Evolutionary conservation across 2,888 invertebrate genomes (phyloP), one percentile per base, ranked within the genome.

Genomic region (Tethea ocularis): DNA sequence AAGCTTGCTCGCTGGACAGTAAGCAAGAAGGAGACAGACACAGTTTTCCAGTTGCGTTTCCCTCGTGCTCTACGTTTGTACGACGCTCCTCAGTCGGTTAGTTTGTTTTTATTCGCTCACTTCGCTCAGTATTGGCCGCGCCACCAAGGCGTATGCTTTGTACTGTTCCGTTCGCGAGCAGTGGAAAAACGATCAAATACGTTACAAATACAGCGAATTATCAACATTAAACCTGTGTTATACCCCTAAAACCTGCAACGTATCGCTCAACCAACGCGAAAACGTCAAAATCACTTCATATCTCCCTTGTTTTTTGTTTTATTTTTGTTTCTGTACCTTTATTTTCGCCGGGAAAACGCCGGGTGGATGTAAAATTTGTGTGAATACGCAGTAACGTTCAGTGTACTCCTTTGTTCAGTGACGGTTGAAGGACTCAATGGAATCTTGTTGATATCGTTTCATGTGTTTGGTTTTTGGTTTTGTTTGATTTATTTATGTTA

Each of bases 261-360:
- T 52, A 63, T 65, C 62, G 59, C 57, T 63, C 64, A 58, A 51
- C 62, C 67, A 68, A 60, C 67, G 63, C 69, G 62, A 41, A 60
- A 64, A 74, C 71, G 59, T 62, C 60, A 57, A 57, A 56, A 58
- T 57, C 55, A 56, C 64, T 55, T 56, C 59, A 56, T 57, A 57
- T 53, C 41, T 53, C 41, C 71, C 78, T 75, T 65, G 59, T 77
- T 82, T 72, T 73, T 60, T 56, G 61, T 70, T 68, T 68, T 63
- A 69, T 74, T 77, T 76, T 74, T 75, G 79, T 84, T 81, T 82
- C 36, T 62, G 57, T 71, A 68, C 62, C 63, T 76, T 82, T 82
- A 74, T 80, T 88, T 89, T 86, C 69, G 74, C 87, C 88, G 87
- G 88, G 78, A 86, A 90, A 89, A 88, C 78, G 85, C 91, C 91